phyloP scores from a whole-genome alignment of 2,888 invertebrate species.

The Rotaria sp. region DNA sequence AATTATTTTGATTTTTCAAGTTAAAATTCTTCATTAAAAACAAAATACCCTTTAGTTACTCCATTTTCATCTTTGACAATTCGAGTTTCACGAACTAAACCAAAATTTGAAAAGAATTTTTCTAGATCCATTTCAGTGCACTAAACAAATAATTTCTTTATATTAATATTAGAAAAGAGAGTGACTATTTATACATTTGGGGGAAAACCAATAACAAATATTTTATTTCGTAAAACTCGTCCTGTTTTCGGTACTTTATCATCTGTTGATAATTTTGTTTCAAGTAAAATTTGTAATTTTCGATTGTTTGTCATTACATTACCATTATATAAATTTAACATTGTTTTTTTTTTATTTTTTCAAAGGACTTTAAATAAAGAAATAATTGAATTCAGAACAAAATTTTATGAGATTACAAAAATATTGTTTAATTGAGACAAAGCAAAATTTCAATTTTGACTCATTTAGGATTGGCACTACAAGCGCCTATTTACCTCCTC shows the following conservation, averaged over 20 bases:
- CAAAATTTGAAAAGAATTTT: neutral
- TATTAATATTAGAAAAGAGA: neutral
- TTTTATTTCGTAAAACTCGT: neutral
- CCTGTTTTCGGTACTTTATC: neutral
- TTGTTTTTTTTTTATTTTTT: neutral
- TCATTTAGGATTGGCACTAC: neutral
- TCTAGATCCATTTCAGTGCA: neutral
- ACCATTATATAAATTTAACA: neutral
- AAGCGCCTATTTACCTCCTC: neutral
- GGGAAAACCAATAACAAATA: neutral
- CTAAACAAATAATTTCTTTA: neutral
- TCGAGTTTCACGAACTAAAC: neutral
- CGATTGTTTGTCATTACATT: neutral
- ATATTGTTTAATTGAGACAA: no score
- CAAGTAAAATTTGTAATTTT: neutral
- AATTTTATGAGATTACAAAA: neutral
- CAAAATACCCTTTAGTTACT: neutral
- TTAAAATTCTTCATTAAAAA: neutral
- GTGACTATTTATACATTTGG: neutral
- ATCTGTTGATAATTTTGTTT: neutral
- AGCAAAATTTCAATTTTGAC: no score
- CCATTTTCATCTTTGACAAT: constrained; percentile 8
- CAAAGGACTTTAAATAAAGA: neutral
- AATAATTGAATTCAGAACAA: neutral
- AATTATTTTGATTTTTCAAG: neutral